Conservation (phyloP, 2,797 vertebrate species). For the Poeciliopsis infans region DNA sequence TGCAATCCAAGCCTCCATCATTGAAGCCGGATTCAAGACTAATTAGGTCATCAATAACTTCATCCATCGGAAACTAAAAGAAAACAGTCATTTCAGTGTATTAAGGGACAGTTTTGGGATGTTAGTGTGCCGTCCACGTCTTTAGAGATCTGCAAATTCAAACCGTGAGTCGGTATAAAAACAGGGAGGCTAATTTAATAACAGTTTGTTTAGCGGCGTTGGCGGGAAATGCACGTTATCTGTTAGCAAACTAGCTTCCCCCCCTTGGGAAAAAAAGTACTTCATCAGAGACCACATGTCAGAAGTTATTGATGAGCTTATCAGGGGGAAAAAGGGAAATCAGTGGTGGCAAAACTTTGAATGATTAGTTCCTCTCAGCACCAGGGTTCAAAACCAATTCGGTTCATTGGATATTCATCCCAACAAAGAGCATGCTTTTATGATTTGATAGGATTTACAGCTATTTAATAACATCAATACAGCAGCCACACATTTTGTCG, state of each 20-base stretch:
- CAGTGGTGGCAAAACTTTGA: slow-evolving; percentile 64
- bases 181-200: slow-evolving; percentile 63
- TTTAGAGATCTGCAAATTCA: slow-evolving; percentile 57
- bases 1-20: slow-evolving; percentile 89
- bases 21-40: slow-evolving; percentile 92
- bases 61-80: slow-evolving; percentile 92
- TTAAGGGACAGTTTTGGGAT: slow-evolving; percentile 43
- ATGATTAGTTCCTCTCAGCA: slow-evolving; percentile 41
- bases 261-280: slow-evolving; percentile 40
- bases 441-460: slow-evolving; percentile 17
- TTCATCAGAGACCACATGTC: slow-evolving; percentile 69
- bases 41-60: slow-evolving; percentile 94
- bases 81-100: slow-evolving; percentile 72
- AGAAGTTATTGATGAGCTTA: slow-evolving; percentile 79
- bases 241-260: slow-evolving; percentile 66
- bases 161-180: slow-evolving; percentile 47
- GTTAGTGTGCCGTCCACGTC: slow-evolving; percentile 44
- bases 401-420: slow-evolving; percentile 15
- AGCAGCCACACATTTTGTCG: slow-evolving; percentile 1
- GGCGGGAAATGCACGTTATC: slow-evolving; percentile 37
- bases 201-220: slow-evolving; percentile 30
- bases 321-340: slow-evolving; percentile 48
- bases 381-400: slow-evolving; percentile 26
- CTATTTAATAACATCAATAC: slow-evolving; percentile 6
- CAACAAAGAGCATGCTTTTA: slow-evolving; percentile 48